Evolutionary conservation across 2,797 vertebrate genomes (phyloP).

Genomic region (Poecilia picta): DNA sequence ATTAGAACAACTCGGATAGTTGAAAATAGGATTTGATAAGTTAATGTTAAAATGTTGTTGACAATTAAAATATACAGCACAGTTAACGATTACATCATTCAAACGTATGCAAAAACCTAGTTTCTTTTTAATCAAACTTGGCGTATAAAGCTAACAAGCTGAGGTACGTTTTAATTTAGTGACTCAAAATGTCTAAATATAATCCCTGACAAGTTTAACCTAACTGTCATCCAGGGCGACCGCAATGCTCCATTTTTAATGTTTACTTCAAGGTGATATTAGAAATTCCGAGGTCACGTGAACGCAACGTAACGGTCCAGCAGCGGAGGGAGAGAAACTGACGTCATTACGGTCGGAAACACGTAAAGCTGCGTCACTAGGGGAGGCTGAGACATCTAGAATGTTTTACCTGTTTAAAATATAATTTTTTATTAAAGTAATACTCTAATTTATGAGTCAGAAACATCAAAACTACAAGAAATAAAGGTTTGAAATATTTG

Average conservation of each 20-base stretch:
- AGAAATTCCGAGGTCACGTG: background rate
- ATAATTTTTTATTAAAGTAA: background rate
- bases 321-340: background rate
- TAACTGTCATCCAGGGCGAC: background rate
- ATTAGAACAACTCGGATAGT: background rate
- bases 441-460: too few species aligned
- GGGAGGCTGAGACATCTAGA: background rate
- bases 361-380: background rate
- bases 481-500: background rate
- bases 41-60: background rate
- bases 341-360: background rate
- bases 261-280: background rate
- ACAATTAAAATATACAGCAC: background rate
- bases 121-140: background rate
- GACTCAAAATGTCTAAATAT: background rate
- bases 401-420: background rate
- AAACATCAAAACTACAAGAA: too few species aligned
- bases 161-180: background rate
- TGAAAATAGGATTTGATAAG: background rate
- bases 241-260: background rate
- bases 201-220: background rate
- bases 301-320: background rate
- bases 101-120: background rate
- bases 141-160: background rate
- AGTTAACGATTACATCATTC: background rate